Base-by-base conservation (phyloP, 2,888 invertebrate species). In the Anoplius nigerrimus region DNA sequence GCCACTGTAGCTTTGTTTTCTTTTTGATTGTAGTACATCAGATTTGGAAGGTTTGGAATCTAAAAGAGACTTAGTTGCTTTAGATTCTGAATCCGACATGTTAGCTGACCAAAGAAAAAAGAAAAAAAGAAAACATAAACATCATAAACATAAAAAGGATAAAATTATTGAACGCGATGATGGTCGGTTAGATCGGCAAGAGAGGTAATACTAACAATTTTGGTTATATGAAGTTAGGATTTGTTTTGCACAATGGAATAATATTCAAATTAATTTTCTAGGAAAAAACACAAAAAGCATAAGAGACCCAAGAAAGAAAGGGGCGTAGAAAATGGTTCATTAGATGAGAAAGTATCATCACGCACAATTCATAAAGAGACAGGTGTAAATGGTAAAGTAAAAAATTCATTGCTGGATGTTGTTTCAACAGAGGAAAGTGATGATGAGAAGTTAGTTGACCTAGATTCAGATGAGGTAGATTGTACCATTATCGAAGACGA, bases 401-500 rank as follows among this genome's bases (percentile, higher is more conserved):
- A 83, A 66, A 76, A 74, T 72, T 76, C 82, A 2, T 66, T 80
- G n/a, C 73, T 86, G 66, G 88, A 88, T 69, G 84, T 88, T 34
- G 80, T 82, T 2, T 86, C 87, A 11, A 86, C 88, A 0, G 88
- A 88, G 55, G 88, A 89, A 60, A 88, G 88, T 43, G 88, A 88
- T 42, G 88, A 86, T 61, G 88, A 88, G 66, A 87, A 87, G 66
- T 74, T 89, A 48, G 84, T 88, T n/a, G 88, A 89, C 71, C 81
- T 89, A 53, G 88, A 89, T 78, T 89, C 88, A 0, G 88, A 89
- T 34, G 94, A 94, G 77, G 91, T 92, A 34, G 91, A 92, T 74
- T 92, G 95, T 66, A 92, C 92, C 8, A 92, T 94, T 66, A 94
- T 95, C 66, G 96, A 96, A 86, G 96, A 96, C 75, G 95, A 95